Evolutionary conservation across 1,140 invertebrate species (phyloP), one percentile per base, ranked within the genome.

Genomic region (Chironomus striatipennis): DNA sequence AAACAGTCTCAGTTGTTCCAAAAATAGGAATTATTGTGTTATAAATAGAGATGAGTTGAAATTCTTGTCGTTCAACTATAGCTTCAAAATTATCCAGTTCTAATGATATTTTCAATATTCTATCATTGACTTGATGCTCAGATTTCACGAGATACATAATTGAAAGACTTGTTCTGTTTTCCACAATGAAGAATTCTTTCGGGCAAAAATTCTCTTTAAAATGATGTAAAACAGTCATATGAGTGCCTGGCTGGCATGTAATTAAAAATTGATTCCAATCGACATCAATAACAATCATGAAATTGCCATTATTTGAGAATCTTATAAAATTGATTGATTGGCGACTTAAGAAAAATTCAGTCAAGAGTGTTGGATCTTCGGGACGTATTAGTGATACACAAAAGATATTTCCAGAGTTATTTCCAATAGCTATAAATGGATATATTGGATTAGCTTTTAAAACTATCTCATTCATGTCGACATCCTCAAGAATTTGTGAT

Each of bases 161-260:
- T 70, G 17, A 18, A 17, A 70, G 18, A 5, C 7, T 18, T 1
- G 4, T 21, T 20, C 20, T 9, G 18, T 10, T 70, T 70, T 70
- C 65, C 4, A 70, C 20, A 20, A 70, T 18, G 18, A 70, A 70
- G 10, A 70, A 70, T 20, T 70, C 65, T 1, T 6, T 21, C 9
- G 20, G 8, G 7, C 5, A 7, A 7, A 70, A 20, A 20, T 70
- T 17, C 18, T 70, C 65, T 70, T 70, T 70, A 70, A 70, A 21
- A 70, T 70, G 65, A 70, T 70, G 65, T 9, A 70, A 70, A 7
- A 70, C 65, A 18, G 17, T 21, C 65, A 70, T 70, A 20, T 70
- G n/a, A 70, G 17, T 10, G 9, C 65, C 65, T 20, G 65, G 65
- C 18, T n/a, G 9, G 10, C 65, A 18, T 18, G 65, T 20, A 20